Conservation (phyloP, 2,113 vertebrate species). For the Sylvilagus bachmani region DNA sequence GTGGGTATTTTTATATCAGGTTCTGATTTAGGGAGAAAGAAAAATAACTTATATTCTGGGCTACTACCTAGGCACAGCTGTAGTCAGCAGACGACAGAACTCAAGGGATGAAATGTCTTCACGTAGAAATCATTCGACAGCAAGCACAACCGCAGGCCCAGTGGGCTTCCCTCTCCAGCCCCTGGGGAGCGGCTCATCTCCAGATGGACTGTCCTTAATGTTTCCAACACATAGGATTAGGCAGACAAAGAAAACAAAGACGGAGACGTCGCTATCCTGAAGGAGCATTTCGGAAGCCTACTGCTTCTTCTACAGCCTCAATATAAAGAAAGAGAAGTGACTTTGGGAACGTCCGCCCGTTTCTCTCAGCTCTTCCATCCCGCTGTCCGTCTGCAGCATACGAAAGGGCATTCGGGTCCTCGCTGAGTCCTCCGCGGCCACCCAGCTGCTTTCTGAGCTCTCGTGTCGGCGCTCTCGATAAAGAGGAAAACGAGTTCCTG, state of each 20-base stretch:
- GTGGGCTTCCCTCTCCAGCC: background rate
- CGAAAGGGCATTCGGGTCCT: background rate
- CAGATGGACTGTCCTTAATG: background rate
- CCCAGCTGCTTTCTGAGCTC: background rate
- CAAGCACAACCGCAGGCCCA: background rate
- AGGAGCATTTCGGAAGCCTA: background rate
- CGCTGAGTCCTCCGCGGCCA: background rate
- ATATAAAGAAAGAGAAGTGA: background rate
- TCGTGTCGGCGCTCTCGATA: background rate
- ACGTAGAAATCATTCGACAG: constrained; percentile 48
- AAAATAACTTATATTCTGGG: constrained; percentile 21
- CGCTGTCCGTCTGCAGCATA: background rate
- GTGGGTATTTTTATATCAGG: constrained; percentile 51
- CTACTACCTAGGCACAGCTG: constrained; percentile 31
- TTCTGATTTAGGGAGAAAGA: constrained; percentile 57
- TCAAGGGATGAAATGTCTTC: constrained; percentile 48
- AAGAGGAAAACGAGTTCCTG: constrained; percentile 3
- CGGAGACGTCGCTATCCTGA: background rate
- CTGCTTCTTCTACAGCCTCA: background rate
- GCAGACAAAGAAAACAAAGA: background rate
- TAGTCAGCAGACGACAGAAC: constrained; percentile 58
- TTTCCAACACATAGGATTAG: background rate
- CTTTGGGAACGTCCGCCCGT: background rate
- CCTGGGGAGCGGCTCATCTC: background rate
- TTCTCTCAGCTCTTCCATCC: background rate